Conservation (phyloP, 1,140 invertebrate genomes). For the Pogonomyrmex californicus region DNA sequence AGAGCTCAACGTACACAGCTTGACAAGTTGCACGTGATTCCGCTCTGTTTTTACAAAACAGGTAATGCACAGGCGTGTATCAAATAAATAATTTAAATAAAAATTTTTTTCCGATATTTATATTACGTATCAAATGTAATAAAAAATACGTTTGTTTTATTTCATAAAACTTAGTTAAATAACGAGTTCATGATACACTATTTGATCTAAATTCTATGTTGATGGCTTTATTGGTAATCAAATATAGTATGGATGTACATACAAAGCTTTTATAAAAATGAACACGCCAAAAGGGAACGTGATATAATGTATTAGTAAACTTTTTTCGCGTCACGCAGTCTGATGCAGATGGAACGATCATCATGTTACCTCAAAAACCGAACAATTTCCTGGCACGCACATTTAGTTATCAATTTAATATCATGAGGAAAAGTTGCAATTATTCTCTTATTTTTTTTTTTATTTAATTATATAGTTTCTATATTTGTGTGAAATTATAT, state of each 20-base stretch:
- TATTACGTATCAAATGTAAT: neutral
- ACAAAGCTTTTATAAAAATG: slow-evolving; percentile 8
- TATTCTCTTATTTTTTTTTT: neutral
- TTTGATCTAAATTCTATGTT: neutral
- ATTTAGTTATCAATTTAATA: slow-evolving; percentile 2
- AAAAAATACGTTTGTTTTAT: slow-evolving; percentile 10
- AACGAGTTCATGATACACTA: neutral
- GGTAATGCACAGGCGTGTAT: neutral
- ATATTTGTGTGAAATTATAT: neutral
- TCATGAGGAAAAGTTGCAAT: neutral
- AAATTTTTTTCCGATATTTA: slow-evolving; percentile 6
- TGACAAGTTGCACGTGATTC: slow-evolving; percentile 1
- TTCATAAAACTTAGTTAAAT: neutral
- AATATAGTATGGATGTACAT: neutral
- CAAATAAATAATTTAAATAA: neutral
- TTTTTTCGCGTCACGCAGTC: neutral
- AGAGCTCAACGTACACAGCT: neutral
- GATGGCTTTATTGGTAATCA: slow-evolving; percentile 14
- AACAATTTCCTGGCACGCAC: neutral
- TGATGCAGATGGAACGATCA: slow-evolving; percentile 6
- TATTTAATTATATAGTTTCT: neutral
- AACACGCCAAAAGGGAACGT: neutral
- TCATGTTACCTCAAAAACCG: neutral
- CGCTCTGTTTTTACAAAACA: neutral
- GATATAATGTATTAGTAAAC: neutral